Percentiles rank a stretch among this genome's conserved stretches.
Evolutionary conservation across 23 tunicate genomes (phyloP).

Genomic region (Styela clava): DNA sequence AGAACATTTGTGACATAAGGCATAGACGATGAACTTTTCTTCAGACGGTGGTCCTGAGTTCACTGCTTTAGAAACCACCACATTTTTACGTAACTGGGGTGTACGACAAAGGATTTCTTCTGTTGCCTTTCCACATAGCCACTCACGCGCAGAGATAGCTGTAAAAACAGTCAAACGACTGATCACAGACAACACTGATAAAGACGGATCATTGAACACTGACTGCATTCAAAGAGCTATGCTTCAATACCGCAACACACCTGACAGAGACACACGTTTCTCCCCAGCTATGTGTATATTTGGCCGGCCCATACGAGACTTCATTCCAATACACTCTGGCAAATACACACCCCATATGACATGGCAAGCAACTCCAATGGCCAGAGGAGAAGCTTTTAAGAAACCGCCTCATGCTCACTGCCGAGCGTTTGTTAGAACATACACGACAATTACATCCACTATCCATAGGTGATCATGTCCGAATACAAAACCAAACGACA

Average conservation of each 20-base stretch:
- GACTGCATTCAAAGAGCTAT: background rate
- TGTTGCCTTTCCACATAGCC: background rate
- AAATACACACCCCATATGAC: no score
- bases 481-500: no score
- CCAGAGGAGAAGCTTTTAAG: no score
- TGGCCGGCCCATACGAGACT: background rate
- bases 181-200: background rate
- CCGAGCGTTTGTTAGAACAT: no score
- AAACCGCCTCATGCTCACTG: no score
- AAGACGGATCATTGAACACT: background rate
- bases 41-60: conserved; percentile 31
- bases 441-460: no score
- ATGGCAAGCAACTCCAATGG: no score
- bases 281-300: background rate
- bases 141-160: background rate
- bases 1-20: background rate
- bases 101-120: background rate
- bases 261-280: background rate
- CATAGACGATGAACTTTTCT: background rate
- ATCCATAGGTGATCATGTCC: no score
- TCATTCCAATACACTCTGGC: background rate
- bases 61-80: background rate
- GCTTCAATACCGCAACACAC: background rate
- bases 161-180: background rate
- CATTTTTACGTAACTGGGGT: conserved; percentile 20